Conservation (phyloP, 2,113 vertebrate species). For the Lucifuga dentata region DNA sequence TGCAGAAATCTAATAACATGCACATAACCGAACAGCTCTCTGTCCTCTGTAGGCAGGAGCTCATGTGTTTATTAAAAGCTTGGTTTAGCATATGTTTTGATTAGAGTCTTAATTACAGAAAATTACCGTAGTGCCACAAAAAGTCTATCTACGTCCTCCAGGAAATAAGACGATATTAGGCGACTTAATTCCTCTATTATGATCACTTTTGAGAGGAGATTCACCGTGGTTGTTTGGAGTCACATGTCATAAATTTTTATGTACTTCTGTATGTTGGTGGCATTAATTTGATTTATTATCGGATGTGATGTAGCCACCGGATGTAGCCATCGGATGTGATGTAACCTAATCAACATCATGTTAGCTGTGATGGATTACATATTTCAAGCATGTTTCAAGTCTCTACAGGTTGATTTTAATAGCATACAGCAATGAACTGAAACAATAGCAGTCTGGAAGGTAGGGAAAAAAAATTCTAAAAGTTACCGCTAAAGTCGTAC, state of each 20-base stretch:
- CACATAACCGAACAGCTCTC: conserved; percentile 72
- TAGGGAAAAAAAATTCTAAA: too few species aligned
- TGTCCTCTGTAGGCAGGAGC: conserved; percentile 71
- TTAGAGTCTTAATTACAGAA: conserved; percentile 83
- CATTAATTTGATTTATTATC: conserved; percentile 23
- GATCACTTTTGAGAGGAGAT: conserved; percentile 31
- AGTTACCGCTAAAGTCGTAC: too few species aligned
- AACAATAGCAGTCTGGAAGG: too few species aligned
- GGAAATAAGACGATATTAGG: conserved; percentile 60
- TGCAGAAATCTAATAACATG: conserved; percentile 71
- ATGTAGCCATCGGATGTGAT: too few species aligned
- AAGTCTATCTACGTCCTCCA: conserved; percentile 51
- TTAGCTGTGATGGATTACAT: too few species aligned
- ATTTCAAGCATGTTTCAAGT: too few species aligned
- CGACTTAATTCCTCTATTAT: conserved; percentile 44
- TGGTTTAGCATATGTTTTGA: conserved; percentile 78
- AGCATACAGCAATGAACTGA: too few species aligned
- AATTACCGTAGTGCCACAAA: conserved; percentile 69
- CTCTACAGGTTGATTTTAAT: too few species aligned
- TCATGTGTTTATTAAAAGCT: conserved; percentile 79
- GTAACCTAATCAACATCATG: too few species aligned
- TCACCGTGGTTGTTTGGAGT: conserved; percentile 17
- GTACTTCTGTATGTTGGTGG: background rate
- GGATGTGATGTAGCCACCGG: conserved; percentile 2
- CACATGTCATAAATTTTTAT: background rate